phyloP scores from a whole-genome alignment of 1,140 invertebrate species.

The Pteromalus puparum region DNA sequence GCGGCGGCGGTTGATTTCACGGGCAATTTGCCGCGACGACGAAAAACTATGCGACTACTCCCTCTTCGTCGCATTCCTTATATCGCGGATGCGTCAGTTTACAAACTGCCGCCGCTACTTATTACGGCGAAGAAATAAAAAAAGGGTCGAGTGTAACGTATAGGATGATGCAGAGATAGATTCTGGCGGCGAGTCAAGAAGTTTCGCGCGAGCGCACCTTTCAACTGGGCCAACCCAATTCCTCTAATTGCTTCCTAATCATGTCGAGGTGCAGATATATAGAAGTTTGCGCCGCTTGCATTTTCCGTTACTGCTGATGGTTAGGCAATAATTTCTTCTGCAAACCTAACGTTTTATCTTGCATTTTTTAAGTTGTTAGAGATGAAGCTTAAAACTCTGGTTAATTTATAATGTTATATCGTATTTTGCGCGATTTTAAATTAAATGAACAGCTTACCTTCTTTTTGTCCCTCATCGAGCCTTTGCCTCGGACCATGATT shows the following conservation, averaged over 20 bases:
- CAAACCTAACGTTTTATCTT: too few species aligned
- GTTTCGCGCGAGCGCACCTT: neutral
- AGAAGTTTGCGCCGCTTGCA: neutral
- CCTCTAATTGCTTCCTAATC: conserved; percentile 51
- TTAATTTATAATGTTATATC: too few species aligned
- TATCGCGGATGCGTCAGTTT: neutral
- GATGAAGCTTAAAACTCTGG: too few species aligned
- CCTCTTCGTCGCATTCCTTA: neutral
- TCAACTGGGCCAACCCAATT: conserved; percentile 43
- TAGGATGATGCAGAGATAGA: conserved; percentile 46
- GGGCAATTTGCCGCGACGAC: conserved; percentile 35
- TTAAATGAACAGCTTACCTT: conserved; percentile 84
- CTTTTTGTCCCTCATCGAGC: conserved; percentile 99
- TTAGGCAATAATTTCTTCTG: too few species aligned
- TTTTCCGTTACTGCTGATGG: too few species aligned
- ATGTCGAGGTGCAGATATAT: conserved; percentile 10
- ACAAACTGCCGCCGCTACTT: neutral
- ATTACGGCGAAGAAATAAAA: neutral
- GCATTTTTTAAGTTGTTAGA: too few species aligned
- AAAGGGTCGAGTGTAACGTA: conserved; percentile 21
- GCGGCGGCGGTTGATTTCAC: conserved; percentile 34
- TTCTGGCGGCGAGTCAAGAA: conserved; percentile 46
- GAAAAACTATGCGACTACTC: neutral
- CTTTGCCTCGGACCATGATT: conserved; percentile 99
- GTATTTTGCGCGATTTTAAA: neutral